Conservation (phyloP, 2,888 invertebrate species). For the Carabus problematicus region DNA sequence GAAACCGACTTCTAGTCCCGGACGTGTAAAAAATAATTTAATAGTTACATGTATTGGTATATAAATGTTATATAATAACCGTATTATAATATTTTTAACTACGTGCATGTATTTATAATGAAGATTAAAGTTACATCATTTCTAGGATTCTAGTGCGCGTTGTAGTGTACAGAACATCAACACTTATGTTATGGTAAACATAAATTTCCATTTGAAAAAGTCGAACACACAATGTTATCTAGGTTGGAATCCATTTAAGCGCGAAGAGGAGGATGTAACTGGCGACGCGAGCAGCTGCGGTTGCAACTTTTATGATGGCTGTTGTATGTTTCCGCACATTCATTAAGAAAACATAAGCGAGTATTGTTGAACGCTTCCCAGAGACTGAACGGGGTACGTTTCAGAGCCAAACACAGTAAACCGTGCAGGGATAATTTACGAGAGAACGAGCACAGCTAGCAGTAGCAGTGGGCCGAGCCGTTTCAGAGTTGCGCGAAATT, state of each 20-base stretch:
- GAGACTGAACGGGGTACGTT: conserved; percentile 16
- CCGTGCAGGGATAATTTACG: conserved; percentile 26
- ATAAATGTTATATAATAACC: too few species aligned
- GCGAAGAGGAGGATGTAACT: too few species aligned
- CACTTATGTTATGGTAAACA: conserved; percentile 22
- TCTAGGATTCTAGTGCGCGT: too few species aligned
- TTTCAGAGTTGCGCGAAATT: conserved; percentile 33
- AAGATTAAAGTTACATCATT: too few species aligned
- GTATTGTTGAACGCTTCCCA: conserved; percentile 18
- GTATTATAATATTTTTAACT: too few species aligned
- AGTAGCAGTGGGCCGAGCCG: conserved; percentile 8
- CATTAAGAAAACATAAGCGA: conserved; percentile 43
- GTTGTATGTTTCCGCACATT: conserved; percentile 37
- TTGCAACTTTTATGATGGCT: conserved; percentile 7
- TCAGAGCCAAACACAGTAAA: conserved; percentile 4
- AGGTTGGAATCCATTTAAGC: conserved; percentile 10
- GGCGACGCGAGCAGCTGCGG: neutral
- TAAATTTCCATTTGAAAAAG: conserved; percentile 25
- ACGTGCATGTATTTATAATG: too few species aligned
- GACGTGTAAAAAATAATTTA: too few species aligned
- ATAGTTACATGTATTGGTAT: too few species aligned
- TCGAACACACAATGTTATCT: conserved; percentile 2
- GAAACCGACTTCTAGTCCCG: too few species aligned
- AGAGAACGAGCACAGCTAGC: conserved; percentile 3
- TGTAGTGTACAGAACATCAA: conserved; percentile 1